A percentile compares a stretch with the other conserved stretches of the same genome.
phyloP scores from a whole-genome alignment of 2,888 invertebrate genomes.

The Orchestes rusci region DNA sequence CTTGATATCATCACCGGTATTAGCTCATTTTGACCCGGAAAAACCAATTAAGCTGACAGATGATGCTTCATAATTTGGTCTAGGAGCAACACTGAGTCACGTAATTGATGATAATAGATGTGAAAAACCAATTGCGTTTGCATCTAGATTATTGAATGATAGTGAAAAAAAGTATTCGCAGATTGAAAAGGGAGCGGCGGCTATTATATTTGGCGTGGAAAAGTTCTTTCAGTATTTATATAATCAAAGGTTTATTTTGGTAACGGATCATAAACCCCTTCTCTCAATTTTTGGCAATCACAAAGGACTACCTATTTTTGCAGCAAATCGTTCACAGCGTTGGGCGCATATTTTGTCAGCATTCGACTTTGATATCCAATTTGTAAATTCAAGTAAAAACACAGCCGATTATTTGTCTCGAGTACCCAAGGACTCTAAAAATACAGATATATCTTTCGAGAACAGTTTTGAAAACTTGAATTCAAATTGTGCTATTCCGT shows the following conservation, averaged over 20 bases:
- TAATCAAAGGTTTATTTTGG: not conserved
- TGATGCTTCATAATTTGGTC: slow-evolving; percentile 6
- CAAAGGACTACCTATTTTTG: slow-evolving; percentile 13
- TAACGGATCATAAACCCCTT: slow-evolving; percentile 10
- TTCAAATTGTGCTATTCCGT: slow-evolving; percentile 5
- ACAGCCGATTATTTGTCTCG: slow-evolving; percentile 8
- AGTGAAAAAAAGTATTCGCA: slow-evolving; percentile 5
- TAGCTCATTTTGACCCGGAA: slow-evolving; percentile 10
- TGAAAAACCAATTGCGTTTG: slow-evolving; percentile 11
- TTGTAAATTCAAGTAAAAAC: slow-evolving; percentile 6
- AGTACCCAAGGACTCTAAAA: not conserved
- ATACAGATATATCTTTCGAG: not conserved
- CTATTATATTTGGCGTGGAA: slow-evolving; percentile 7
- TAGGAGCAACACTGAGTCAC: slow-evolving; percentile 6
- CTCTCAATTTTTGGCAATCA: slow-evolving; percentile 7
- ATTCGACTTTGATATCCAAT: slow-evolving; percentile 8
- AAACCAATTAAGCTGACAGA: slow-evolving; percentile 5
- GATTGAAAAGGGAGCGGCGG: slow-evolving; percentile 3
- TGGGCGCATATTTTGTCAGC: slow-evolving; percentile 7
- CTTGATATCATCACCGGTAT: slow-evolving; percentile 3
- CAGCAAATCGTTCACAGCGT: slow-evolving; percentile 12
- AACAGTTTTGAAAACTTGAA: slow-evolving; percentile 1
- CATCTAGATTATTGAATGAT: slow-evolving; percentile 8
- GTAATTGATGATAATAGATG: slow-evolving; percentile 4
- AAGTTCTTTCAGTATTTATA: no score